Conservation (phyloP, 2,888 invertebrate species). For the Pelosia muscerda region DNA sequence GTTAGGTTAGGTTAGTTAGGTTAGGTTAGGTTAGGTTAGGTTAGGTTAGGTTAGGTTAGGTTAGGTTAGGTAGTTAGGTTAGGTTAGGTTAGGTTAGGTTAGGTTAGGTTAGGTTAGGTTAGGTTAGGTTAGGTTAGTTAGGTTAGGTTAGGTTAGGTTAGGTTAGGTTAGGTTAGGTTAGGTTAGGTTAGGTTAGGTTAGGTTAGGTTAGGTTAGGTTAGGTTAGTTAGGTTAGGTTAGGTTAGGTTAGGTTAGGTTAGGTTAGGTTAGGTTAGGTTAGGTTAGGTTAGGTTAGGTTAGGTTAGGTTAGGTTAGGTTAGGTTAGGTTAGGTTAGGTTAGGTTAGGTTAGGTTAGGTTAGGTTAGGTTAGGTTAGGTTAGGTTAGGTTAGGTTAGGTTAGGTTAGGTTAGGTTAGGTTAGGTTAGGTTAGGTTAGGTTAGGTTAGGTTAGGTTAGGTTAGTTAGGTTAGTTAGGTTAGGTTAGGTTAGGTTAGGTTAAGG, state of each 20-base stretch:
- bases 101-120: constrained; percentile 32
- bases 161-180: constrained; percentile 35
- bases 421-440: constrained; percentile 30
- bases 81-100: constrained; percentile 47
- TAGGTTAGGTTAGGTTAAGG: too few relatives aligned
- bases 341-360: constrained; percentile 36
- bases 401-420: constrained; percentile 43
- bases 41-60: constrained; percentile 44
- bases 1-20: constrained; percentile 46
- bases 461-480: constrained; percentile 41
- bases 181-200: constrained; percentile 40
- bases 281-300: constrained; percentile 43
- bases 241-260: constrained; percentile 30
- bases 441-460: constrained; percentile 24
- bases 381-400: constrained; percentile 40
- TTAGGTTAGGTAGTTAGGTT: constrained; percentile 34
- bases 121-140: constrained; percentile 41
- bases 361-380: constrained; percentile 41
- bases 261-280: constrained; percentile 31
- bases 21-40: constrained; percentile 35
- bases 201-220: constrained; percentile 44
- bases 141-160: constrained; percentile 42
- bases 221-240: too few relatives aligned
- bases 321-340: constrained; percentile 40
- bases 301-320: constrained; percentile 45